Base-by-base conservation (phyloP, 2,888 invertebrate species). In the Philaethria dido region DNA sequence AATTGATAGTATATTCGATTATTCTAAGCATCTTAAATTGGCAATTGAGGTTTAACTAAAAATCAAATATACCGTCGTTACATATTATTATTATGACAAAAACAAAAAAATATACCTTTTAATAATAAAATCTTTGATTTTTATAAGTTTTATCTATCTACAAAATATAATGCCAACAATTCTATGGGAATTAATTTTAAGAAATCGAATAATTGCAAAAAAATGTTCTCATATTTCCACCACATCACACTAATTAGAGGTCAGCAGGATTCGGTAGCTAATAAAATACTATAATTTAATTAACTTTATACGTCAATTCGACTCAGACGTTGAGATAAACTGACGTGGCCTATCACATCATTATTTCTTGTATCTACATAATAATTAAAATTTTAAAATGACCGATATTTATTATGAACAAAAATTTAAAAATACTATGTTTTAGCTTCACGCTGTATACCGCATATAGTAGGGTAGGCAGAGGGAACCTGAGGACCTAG, bases 251-350 rank as follows among this genome's bases (percentile, higher is more conserved):
- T 55, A 55, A 55, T 55, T 39, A 20, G 36, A 36, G 55, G 36
- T 36, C 36, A 20, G 13, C 36, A 18, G 20, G 13, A 20, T 55
- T 20, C 18, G 14, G 14, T 55, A 55, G 55, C 14, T 14, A 20
- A 33, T n/a, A 52, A n/a, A 52, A 52, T 29, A n/a, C n/a, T 52
- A 29, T 29, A 25, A 52, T 52, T 52, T 36, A 20, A 55, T 55
- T 36, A 55, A 18, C 8, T 36, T n/a, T 18, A 8, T 36, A 39
- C 14, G 33, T 55, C 33, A 55, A 3, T 55, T 55, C 25, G 13
- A 54, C 9, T 54, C 6, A 33, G 14, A 36, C 36, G 11, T 33
- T 33, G 33, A 55, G 45, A 63, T 63, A 55, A 63, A 33, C n/a
- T 36, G 45, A 45, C 11, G 36, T n/a, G 61, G 48, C 16, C 13